phyloP scores from a whole-genome alignment of 92 coral and sea anemone species.

The Epizoanthus rinbou region DNA sequence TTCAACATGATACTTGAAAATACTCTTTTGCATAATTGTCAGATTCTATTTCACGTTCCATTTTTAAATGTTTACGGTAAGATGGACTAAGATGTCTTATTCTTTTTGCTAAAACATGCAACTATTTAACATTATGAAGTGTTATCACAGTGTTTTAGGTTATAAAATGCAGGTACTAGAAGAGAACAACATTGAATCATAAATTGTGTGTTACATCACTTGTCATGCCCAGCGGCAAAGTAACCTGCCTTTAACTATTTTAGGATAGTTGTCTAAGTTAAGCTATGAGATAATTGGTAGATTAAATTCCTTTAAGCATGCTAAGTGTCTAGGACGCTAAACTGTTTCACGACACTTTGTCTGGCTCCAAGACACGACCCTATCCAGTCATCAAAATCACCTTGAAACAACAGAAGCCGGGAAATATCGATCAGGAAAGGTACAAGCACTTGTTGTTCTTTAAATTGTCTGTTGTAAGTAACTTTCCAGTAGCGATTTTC shows the following conservation, averaged over 20 bases:
- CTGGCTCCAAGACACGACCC: constrained; percentile 23
- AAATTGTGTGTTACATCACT: neutral
- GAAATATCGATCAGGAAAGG: neutral
- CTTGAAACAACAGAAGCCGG: constrained; percentile 2
- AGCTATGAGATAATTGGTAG: constrained; percentile 30
- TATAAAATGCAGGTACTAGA: too few relatives aligned
- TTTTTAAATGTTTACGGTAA: neutral
- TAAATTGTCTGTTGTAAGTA: neutral
- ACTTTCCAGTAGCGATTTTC: neutral
- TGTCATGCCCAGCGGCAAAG: constrained; percentile 26
- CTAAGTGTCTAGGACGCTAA: neutral
- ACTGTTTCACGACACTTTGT: neutral
- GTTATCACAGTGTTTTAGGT: neutral
- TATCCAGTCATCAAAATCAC: neutral
- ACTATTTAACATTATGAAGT: too few relatives aligned
- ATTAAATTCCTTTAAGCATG: constrained; percentile 17
- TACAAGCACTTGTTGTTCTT: neutral
- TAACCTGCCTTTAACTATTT: neutral
- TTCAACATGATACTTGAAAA: constrained; percentile 12
- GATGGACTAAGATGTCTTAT: neutral
- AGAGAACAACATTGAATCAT: neutral
- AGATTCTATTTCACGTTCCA: constrained; percentile 21
- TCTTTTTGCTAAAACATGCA: neutral
- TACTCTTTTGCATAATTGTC: neutral
- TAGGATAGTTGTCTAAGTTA: neutral